phyloP scores from a whole-genome alignment of 2,113 vertebrate species.

The Progne subis region DNA sequence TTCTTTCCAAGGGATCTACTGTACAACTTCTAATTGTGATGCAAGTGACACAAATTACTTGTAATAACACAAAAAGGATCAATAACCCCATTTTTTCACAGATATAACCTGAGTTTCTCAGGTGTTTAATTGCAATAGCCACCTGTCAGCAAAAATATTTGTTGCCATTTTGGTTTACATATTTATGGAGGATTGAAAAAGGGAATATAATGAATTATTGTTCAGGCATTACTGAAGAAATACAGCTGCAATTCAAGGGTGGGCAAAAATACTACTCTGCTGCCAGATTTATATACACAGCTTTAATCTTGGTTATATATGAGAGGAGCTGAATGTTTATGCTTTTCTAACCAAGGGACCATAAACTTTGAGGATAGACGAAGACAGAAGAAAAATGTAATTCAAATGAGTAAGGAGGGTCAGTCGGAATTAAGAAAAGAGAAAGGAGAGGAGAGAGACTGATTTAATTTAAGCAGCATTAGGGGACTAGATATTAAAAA shows the following conservation, averaged over 20 bases:
- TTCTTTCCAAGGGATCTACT: background rate
- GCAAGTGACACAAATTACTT: background rate
- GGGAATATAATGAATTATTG: slow-evolving; percentile 14
- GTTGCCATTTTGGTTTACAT: slow-evolving; percentile 38
- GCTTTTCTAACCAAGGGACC: slow-evolving; percentile 68
- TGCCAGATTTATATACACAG: slow-evolving; percentile 61
- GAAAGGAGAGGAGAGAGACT: slow-evolving; percentile 51
- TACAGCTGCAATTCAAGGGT: slow-evolving; percentile 42
- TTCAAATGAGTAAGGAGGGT: slow-evolving; percentile 59
- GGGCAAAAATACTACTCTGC: slow-evolving; percentile 59
- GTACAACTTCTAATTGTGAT: background rate
- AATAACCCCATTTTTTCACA: background rate
- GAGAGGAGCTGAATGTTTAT: slow-evolving; percentile 67
- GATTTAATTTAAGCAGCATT: slow-evolving; percentile 70
- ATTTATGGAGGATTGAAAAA: slow-evolving; percentile 48
- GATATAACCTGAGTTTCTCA: background rate
- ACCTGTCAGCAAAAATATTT: slow-evolving; percentile 37
- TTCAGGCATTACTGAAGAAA: slow-evolving; percentile 56
- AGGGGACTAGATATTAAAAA: slow-evolving; percentile 53
- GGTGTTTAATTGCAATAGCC: slow-evolving; percentile 43
- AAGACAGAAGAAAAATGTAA: slow-evolving; percentile 65
- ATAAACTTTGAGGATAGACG: slow-evolving; percentile 67
- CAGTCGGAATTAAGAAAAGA: slow-evolving; percentile 59
- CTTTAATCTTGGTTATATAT: slow-evolving; percentile 71
- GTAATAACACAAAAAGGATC: background rate